Percentiles rank a stretch among this genome's conserved stretches.
phyloP scores from a whole-genome alignment of 2,113 vertebrate species.

The Tenebrosternarchus preto region DNA sequence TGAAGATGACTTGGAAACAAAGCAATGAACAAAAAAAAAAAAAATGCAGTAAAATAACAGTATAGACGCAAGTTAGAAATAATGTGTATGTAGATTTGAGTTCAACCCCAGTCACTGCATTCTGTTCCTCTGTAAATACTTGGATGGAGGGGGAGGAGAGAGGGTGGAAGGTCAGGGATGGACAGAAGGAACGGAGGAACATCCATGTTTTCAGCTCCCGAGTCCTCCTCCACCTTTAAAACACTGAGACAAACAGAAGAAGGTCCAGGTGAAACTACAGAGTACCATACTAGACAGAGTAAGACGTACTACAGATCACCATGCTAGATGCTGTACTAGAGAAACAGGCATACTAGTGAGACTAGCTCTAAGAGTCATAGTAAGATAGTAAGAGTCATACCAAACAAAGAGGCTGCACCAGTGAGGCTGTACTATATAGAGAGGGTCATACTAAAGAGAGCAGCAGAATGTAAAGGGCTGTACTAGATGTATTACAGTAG shows the following conservation, averaged over 20 bases:
- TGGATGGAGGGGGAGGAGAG: slow-evolving; percentile 69
- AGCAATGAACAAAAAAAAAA: too few relatives aligned
- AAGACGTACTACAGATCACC: too few relatives aligned
- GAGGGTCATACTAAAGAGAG: too few relatives aligned
- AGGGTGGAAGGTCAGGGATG: slow-evolving; percentile 73
- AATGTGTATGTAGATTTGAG: not conserved
- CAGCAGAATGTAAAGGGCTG: too few relatives aligned
- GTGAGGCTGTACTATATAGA: too few relatives aligned
- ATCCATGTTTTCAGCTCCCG: slow-evolving; percentile 55
- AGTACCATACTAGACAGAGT: not conserved
- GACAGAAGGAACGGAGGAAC: slow-evolving; percentile 69
- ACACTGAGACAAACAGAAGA: slow-evolving; percentile 58
- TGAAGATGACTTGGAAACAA: too few relatives aligned
- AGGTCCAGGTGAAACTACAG: not conserved
- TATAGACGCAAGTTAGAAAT: not conserved
- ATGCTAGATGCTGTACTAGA: too few relatives aligned
- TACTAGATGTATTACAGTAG: too few relatives aligned
- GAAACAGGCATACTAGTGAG: too few relatives aligned
- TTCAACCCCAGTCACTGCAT: slow-evolving; percentile 71
- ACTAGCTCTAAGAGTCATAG: too few relatives aligned
- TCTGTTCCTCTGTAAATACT: slow-evolving; percentile 64
- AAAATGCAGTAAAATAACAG: not conserved
- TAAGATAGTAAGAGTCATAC: too few relatives aligned
- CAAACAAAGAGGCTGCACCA: too few relatives aligned
- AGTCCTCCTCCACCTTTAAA: slow-evolving; percentile 59